Evolutionary conservation across 2,888 invertebrate genomes (phyloP).

Genomic region (Dryocosmus kuriphilus): DNA sequence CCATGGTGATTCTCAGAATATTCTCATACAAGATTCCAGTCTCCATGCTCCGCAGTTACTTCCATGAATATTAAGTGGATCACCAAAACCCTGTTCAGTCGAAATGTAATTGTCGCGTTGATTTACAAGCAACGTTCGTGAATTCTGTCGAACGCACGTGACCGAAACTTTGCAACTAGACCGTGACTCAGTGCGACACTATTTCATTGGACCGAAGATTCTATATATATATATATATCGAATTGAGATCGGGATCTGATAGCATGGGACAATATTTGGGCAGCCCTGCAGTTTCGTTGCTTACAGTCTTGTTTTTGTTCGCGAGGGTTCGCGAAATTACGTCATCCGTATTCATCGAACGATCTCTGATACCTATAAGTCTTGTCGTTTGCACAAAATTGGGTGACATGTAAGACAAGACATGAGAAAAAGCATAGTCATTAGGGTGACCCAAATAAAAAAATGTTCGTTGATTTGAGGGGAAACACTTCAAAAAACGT

Average conservation of each 20-base stretch:
- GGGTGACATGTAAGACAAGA: not conserved
- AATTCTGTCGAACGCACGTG: slow-evolving; percentile 13
- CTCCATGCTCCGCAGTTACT: not conserved
- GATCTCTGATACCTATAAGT: not conserved
- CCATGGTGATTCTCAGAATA: not conserved
- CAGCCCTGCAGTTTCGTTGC: not conserved
- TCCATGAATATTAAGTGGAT: slow-evolving; percentile 26
- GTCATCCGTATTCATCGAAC: slow-evolving; percentile 32
- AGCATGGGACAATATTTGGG: slow-evolving; percentile 1
- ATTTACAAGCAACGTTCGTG: not conserved
- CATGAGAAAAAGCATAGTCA: too few relatives aligned
- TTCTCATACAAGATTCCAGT: not conserved
- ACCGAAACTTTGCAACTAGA: slow-evolving; percentile 12
- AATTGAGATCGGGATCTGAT: slow-evolving; percentile 30
- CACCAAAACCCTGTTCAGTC: not conserved
- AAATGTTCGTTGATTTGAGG: too few relatives aligned
- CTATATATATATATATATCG: slow-evolving; percentile 6
- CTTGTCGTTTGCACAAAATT: slow-evolving; percentile 14
- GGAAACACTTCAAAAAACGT: too few relatives aligned
- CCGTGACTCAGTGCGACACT: slow-evolving; percentile 24
- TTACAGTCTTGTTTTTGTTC: slow-evolving; percentile 7
- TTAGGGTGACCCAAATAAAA: too few relatives aligned
- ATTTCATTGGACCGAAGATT: not conserved
- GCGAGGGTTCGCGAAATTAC: slow-evolving; percentile 28
- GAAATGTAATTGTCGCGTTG: slow-evolving; percentile 6